Evolutionary conservation across 2,888 invertebrate genomes (phyloP).

Genomic region (Drosophila borborema): DNA sequence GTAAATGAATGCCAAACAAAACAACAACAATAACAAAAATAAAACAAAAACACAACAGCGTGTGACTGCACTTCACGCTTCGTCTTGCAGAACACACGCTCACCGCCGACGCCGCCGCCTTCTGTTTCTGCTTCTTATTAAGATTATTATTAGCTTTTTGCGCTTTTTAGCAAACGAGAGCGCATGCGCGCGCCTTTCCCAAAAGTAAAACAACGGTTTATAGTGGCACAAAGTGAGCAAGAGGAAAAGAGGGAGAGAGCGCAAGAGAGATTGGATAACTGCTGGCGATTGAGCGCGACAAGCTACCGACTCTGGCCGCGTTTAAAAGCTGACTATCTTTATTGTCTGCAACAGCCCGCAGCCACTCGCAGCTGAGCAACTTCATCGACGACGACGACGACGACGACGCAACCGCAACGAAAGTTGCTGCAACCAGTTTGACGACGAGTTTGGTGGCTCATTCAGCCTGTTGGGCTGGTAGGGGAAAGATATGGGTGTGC

Average conservation of each 20-base stretch:
- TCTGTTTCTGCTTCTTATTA: constrained; percentile 1
- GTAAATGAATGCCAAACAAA: constrained; percentile 17
- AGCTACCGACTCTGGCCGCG: constrained; percentile 63
- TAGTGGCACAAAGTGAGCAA: background rate
- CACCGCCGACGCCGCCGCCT: constrained; percentile 12
- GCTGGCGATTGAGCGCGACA: constrained; percentile 22
- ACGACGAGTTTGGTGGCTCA: constrained; percentile 6
- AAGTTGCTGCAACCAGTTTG: constrained; percentile 72
- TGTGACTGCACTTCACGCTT: constrained; percentile 75
- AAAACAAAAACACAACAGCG: constrained; percentile 43
- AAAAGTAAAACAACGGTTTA: constrained; percentile 19
- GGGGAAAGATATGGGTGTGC: background rate
- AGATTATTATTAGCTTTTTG: constrained; percentile 5
- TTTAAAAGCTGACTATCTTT: constrained; percentile 66
- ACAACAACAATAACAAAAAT: constrained; percentile 26
- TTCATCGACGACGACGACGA: constrained; percentile 45
- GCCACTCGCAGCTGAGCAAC: constrained; percentile 34
- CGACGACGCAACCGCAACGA: constrained; percentile 57
- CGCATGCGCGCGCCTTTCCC: constrained; percentile 54
- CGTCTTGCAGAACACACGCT: constrained; percentile 78
- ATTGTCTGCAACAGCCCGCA: constrained; percentile 6
- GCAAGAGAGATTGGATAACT: constrained; percentile 12
- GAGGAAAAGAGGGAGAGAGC: background rate
- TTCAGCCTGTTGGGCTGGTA: background rate
- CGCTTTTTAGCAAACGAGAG: constrained; percentile 42